Conservation (phyloP, 2,113 vertebrate genomes). For the Ceyx cyanopectus region DNA sequence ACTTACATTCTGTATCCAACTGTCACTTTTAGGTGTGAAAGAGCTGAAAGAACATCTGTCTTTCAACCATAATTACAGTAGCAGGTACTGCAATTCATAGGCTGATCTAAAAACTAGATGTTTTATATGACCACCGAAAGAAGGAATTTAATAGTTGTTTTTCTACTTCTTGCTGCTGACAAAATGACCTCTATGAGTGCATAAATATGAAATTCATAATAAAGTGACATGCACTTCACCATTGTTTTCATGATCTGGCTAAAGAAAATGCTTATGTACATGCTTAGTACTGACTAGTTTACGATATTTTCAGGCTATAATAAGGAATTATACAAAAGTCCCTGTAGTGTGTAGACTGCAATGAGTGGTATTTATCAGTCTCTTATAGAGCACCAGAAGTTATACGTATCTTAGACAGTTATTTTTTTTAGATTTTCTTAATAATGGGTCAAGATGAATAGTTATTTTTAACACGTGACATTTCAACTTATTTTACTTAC, state of each 20-base stretch:
- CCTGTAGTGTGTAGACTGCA: not conserved
- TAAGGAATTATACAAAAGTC: not conserved
- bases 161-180: not conserved
- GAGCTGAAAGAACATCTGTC: not conserved
- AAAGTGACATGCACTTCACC: not conserved
- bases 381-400: accelerated
- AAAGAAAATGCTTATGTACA: not conserved
- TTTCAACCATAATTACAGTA: not conserved
- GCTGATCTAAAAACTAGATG: not conserved
- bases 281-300: not conserved
- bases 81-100: not conserved
- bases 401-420: not conserved
- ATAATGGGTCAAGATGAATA: accelerated
- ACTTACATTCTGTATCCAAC: not conserved
- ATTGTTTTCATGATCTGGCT: not conserved
- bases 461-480: not conserved
- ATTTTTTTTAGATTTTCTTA: not conserved
- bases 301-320: not conserved
- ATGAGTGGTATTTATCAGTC: not conserved
- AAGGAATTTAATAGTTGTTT: not conserved
- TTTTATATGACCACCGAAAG: not conserved
- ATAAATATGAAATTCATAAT: not conserved
- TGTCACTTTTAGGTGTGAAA: not conserved
- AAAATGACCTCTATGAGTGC: not conserved
- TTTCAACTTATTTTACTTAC: not conserved